A percentile compares a stretch with the other conserved stretches of the same genome.
These are phyloP conservation scores for Ceraclea dissimilis DNA, from an alignment of 2,888 invertebrate genomes.

Conservation along the genomic window DNA sequence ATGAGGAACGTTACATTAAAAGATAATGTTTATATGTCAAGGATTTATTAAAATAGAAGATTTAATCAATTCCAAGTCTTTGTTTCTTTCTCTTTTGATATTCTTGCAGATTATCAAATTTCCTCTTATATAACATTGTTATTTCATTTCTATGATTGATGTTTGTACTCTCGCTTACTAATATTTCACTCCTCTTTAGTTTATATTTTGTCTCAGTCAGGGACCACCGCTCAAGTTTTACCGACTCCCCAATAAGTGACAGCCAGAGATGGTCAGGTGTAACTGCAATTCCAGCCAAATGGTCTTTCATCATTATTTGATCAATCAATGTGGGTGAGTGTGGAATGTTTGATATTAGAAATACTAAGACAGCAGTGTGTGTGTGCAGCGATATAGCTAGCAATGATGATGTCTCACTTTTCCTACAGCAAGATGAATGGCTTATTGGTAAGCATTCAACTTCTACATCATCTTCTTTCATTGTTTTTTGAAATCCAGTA, in stretches of 20 bases:
- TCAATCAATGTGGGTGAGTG: constrained; percentile 34
- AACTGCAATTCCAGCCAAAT: constrained; percentile 40
- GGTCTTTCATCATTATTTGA: constrained; percentile 36
- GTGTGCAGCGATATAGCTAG: constrained; percentile 47
- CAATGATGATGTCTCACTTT: constrained; percentile 37
- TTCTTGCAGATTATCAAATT: constrained; percentile 72
- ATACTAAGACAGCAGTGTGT: constrained; percentile 44
- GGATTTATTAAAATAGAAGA: background rate
- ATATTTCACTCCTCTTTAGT: constrained; percentile 23
- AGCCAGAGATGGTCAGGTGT: background rate
- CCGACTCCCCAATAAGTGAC: background rate
- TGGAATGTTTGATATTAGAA: constrained; percentile 33
- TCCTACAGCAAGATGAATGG: constrained; percentile 35
- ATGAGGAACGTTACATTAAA: no score
- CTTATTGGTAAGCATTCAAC: constrained; percentile 48
- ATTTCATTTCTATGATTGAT: constrained; percentile 34
- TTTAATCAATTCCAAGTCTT: constrained; percentile 46
- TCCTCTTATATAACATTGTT: constrained; percentile 64
- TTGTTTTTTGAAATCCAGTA: constrained; percentile 38
- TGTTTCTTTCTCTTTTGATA: constrained; percentile 70
- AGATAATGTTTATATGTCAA: no score
- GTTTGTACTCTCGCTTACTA: constrained; percentile 15
- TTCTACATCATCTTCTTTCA: constrained; percentile 51
- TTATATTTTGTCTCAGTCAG: background rate
- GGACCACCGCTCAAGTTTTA: background rate